Evolutionary conservation across 2,113 vertebrate genomes (phyloP), one percentile per base, ranked within the genome.

Genomic region (Podilymbus podiceps): DNA sequence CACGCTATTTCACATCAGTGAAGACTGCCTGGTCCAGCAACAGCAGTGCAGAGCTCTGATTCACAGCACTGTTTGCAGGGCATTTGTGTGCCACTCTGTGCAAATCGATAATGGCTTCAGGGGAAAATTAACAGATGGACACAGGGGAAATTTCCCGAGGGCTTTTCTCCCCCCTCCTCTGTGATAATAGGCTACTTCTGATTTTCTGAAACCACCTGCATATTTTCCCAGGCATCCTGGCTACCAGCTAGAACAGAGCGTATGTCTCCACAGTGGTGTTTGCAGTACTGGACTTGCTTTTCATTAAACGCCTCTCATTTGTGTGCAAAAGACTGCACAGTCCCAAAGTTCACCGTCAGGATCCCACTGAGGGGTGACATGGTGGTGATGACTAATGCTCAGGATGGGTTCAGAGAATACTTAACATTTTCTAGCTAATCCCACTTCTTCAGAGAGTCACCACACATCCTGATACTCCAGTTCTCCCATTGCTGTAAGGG

Each of bases 111-210:
- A 49, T 1, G 23, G 66, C 58, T 69, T 30, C 53, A 23, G 81
- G 74, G 89, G 96, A 95, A 97, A 97, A 79, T 22, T 35, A 62
- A 85, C 97, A 97, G 90, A 17, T 95, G 95, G 77, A 24, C 58
- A 60, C 0, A 0, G 66, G 28, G 30, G 35, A 89, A 87, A 91
- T 23, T 31, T 89, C 73, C 83, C 1, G 1, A 49, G 46, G 12
- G 10, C 2, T 77, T 84, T 59, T 42, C 38, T 35, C 5, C 8
- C 44, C 52, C 46, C 55, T 78, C 40, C 62, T 71, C 72, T 59
- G 14, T n/a, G 56, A 52, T 64, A 96, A 94, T 9, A 59, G 83
- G 44, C 83, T 59, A 35, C 88, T 86, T 55, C 71, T 0, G 28
- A 90, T 27, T 35, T 44, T 72, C 90, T 81, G 72, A 81, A 89